Conservation (phyloP, 2,113 vertebrate genomes). For the Rousettus leschenaultii region DNA sequence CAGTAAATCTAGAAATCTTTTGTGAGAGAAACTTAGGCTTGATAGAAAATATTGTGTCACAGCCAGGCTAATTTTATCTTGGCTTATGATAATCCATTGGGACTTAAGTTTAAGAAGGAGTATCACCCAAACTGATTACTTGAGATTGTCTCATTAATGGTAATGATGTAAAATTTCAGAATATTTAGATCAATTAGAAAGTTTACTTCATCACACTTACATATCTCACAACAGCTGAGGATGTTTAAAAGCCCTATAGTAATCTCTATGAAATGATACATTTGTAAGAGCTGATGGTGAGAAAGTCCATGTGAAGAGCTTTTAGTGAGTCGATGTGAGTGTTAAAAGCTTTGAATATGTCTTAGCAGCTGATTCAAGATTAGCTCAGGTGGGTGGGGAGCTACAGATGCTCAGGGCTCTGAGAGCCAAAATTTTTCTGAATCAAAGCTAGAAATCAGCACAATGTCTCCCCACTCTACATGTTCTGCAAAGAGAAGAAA, state of each 20-base stretch:
- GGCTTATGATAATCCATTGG: neutral
- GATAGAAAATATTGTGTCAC: neutral
- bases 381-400: slow-evolving; percentile 60
- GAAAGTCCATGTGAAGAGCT: slow-evolving; percentile 37
- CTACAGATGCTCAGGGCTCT: slow-evolving; percentile 62
- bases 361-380: slow-evolving; percentile 66
- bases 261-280: slow-evolving; percentile 28
- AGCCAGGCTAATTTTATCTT: neutral
- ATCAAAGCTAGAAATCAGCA: slow-evolving; percentile 72
- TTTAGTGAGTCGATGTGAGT: slow-evolving; percentile 54
- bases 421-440: slow-evolving; percentile 67
- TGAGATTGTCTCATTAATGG: slow-evolving; percentile 21
- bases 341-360: slow-evolving; percentile 53
- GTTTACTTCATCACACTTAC: neutral
- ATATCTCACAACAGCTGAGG: neutral
- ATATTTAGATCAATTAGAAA: slow-evolving; percentile 3
- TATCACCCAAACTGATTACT: neutral
- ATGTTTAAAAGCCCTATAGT: neutral
- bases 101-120: neutral
- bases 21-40: slow-evolving; percentile 44
- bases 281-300: slow-evolving; percentile 36
- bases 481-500: slow-evolving; percentile 78
- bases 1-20: slow-evolving; percentile 12
- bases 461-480: slow-evolving; percentile 68
- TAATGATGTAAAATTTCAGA: neutral